Percentiles rank a stretch among this genome's conserved stretches.
phyloP scores from a whole-genome alignment of 2,113 vertebrate genomes.

The Sander vitreus region DNA sequence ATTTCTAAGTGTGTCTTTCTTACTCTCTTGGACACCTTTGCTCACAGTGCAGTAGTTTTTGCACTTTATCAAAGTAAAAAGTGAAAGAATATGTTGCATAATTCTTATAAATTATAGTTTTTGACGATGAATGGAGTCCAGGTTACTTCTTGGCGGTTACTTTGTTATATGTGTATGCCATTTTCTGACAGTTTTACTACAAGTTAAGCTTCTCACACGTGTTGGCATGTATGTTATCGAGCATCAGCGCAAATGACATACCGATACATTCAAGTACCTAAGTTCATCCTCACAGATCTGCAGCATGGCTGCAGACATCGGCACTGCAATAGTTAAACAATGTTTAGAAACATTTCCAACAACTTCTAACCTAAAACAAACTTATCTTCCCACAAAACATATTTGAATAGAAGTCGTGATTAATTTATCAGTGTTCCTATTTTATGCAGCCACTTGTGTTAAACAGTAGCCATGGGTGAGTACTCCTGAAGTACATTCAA shows the following conservation, averaged over 20 bases:
- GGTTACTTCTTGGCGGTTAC: neutral
- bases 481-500: neutral
- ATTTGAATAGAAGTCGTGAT: neutral
- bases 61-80: constrained; percentile 29
- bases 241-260: neutral
- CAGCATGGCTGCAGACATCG: neutral
- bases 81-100: neutral
- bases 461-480: neutral
- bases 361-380: neutral
- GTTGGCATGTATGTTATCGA: neutral
- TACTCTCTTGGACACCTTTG: constrained; percentile 15
- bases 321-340: neutral
- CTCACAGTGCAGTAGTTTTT: neutral
- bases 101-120: neutral
- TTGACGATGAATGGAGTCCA: neutral
- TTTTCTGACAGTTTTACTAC: neutral
- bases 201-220: neutral
- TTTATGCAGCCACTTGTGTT: neutral
- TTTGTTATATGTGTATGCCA: neutral
- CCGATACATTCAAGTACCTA: neutral
- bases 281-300: neutral
- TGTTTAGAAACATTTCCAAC: neutral
- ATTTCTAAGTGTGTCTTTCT: constrained; percentile 1
- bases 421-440: neutral
- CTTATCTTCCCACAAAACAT: neutral